Percentiles rank a stretch among this genome's conserved stretches.
These are phyloP conservation scores for Oreohelix idahoensis DNA, from an alignment of 1,140 invertebrate genomes.

Conservation along the genomic window DNA sequence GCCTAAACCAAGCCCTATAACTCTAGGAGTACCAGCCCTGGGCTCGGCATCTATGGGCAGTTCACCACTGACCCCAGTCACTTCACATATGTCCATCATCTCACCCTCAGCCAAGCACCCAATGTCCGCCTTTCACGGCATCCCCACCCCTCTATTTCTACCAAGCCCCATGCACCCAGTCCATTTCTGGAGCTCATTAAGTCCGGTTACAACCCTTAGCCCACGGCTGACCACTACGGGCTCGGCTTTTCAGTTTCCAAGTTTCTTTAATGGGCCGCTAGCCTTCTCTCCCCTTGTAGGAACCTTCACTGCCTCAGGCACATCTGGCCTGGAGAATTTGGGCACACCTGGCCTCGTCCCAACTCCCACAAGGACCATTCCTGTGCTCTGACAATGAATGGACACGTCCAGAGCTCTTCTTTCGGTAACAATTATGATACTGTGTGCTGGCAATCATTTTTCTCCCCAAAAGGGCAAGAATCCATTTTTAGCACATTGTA, in stretches of 20 bases:
- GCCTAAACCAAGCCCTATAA: slow-evolving; percentile 57
- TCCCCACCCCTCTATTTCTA: slow-evolving; percentile 58
- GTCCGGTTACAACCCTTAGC: slow-evolving; percentile 63
- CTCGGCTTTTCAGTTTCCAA: slow-evolving; percentile 65
- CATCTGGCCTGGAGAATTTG: slow-evolving; percentile 38
- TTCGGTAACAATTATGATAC: background rate
- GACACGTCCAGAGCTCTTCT: background rate
- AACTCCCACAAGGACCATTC: slow-evolving; percentile 48
- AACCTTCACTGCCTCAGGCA: slow-evolving; percentile 26
- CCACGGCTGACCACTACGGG: slow-evolving; percentile 52
- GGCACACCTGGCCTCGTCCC: slow-evolving; percentile 47
- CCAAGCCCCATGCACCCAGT: slow-evolving; percentile 63
- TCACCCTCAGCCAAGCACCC: slow-evolving; percentile 50
- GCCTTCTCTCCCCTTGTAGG: slow-evolving; percentile 56
- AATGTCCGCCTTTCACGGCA: slow-evolving; percentile 37
- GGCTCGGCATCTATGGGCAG: slow-evolving; percentile 23
- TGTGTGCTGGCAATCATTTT: background rate
- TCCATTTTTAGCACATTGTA: no score
- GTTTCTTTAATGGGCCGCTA: slow-evolving; percentile 52
- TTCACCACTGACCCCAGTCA: slow-evolving; percentile 37
- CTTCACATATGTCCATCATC: slow-evolving; percentile 42
- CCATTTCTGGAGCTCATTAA: slow-evolving; percentile 69
- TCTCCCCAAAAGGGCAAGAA: background rate
- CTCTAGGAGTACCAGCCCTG: slow-evolving; percentile 40
- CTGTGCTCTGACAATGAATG: slow-evolving; percentile 49